Percentiles rank a stretch among this genome's conserved stretches.
These are phyloP conservation scores for Eurytoma californica DNA, from an alignment of 2,888 invertebrate genomes.

Conservation along the genomic window DNA sequence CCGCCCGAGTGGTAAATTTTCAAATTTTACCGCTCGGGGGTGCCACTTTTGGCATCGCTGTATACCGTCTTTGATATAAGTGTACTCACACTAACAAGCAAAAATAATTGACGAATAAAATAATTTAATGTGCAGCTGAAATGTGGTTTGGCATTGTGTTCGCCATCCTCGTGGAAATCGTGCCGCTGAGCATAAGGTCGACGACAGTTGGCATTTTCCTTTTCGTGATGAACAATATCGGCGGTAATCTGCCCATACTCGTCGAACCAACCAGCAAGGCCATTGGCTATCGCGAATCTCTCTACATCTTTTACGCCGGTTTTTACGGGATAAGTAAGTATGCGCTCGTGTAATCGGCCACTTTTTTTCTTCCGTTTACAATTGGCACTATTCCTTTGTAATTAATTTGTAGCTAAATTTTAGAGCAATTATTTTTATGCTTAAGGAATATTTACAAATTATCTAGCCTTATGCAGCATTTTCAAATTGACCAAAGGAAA, in stretches of 20 bases:
- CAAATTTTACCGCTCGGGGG: too few relatives aligned
- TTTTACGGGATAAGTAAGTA: constrained; percentile 89
- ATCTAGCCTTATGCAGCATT: too few relatives aligned
- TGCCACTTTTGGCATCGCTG: too few relatives aligned
- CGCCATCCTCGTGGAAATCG: constrained; percentile 92
- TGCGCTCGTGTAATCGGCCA: background rate
- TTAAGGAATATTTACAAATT: too few relatives aligned
- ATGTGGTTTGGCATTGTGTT: constrained; percentile 97
- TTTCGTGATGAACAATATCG: constrained; percentile 95
- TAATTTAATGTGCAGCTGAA: constrained; percentile 80
- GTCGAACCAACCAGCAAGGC: constrained; percentile 90
- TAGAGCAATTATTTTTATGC: too few relatives aligned
- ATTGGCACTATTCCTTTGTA: too few relatives aligned
- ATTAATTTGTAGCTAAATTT: too few relatives aligned
- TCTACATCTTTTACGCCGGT: constrained; percentile 92
- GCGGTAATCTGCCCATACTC: constrained; percentile 91
- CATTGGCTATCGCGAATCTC: constrained; percentile 88
- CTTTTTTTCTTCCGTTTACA: too few relatives aligned
- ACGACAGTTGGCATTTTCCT: constrained; percentile 91
- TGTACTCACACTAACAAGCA: background rate
- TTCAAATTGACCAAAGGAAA: too few relatives aligned
- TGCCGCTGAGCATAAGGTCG: constrained; percentile 87
- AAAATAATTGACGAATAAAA: background rate
- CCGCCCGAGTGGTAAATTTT: too few relatives aligned
- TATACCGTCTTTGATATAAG: too few relatives aligned